phyloP scores from a whole-genome alignment of 2,797 vertebrate genomes.

The Chaetodon trifasciatus region DNA sequence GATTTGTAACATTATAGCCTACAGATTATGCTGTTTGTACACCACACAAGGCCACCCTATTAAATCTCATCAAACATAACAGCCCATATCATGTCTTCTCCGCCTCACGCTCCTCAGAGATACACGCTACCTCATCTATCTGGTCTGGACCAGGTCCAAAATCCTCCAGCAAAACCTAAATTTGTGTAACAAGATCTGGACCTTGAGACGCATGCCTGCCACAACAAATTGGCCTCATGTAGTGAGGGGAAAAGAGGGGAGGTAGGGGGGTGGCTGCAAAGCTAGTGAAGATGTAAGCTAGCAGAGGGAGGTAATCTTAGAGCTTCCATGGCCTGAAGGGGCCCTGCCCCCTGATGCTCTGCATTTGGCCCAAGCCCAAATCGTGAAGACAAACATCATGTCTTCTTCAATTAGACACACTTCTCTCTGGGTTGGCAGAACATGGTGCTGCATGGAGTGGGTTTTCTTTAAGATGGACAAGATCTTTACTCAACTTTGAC shows the following conservation, averaged over 20 bases:
- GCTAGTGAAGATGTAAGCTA: slow-evolving; percentile 80
- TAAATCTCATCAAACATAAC: slow-evolving; percentile 82
- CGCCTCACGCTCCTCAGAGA: slow-evolving; percentile 70
- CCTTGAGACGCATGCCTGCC: slow-evolving; percentile 84
- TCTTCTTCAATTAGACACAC: slow-evolving; percentile 83
- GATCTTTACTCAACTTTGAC: slow-evolving; percentile 38
- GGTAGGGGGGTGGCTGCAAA: slow-evolving; percentile 60
- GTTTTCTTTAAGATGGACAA: slow-evolving; percentile 31
- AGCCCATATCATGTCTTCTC: slow-evolving; percentile 81
- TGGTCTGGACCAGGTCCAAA: slow-evolving; percentile 83
- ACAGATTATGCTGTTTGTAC: slow-evolving; percentile 76
- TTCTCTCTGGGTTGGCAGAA: slow-evolving; percentile 57
- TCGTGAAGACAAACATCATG: slow-evolving; percentile 84
- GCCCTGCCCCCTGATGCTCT: slow-evolving; percentile 78
- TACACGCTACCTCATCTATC: slow-evolving; percentile 75
- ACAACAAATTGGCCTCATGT: slow-evolving; percentile 88
- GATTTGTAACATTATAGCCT: slow-evolving; percentile 78
- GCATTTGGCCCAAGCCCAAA: slow-evolving; percentile 81
- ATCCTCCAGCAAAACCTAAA: slow-evolving; percentile 82
- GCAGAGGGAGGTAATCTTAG: slow-evolving; percentile 82
- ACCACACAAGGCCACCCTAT: slow-evolving; percentile 72
- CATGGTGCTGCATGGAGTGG: slow-evolving; percentile 24
- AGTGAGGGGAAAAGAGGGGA: slow-evolving; percentile 60
- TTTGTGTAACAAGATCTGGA: slow-evolving; percentile 87
- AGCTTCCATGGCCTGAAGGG: slow-evolving; percentile 78